Evolutionary conservation across 1,140 invertebrate species (phyloP), one percentile per base, ranked within the genome.

Genomic region (Aphaenogaster ashmeadi): DNA sequence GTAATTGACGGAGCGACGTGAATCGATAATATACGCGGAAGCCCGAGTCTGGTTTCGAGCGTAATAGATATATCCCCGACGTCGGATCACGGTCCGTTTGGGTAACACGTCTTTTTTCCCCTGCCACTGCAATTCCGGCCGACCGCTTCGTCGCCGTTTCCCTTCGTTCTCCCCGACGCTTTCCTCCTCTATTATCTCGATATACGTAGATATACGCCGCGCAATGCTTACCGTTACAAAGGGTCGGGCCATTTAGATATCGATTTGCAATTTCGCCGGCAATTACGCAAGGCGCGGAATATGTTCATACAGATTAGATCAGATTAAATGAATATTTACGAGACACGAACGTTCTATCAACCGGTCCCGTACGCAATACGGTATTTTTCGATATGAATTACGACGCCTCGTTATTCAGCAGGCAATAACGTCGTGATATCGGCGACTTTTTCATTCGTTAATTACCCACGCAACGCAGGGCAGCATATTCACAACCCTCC

Each of bases 321-420:
- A 91, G 88, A 90, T 92, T 92, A 90, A 91, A 90, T 90, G 87
- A 91, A 92, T 92, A 92, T 92, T 91, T 91, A 92, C 87, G 87
- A 91, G 77, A 75, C 81, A 78, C 64, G 75, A 33, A 54, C 33
- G 33, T 2, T 27, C 66, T 50, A 56, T 47, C 15, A 27, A 44
- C 52, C 44, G 54, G 15, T 56, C 44, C 33, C 41, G 44, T 58
- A 38, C 62, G 89, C 89, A 86, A 60, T 69, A 36, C 41, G 9
- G 11, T 27, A 47, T 74, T 80, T 77, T 66, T 67, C 58, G 36
- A 56, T 67, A 47, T 74, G 60, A 83, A 36, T 88, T 90, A 85
- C 74, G 83, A 58, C 67, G 47, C 18, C 21, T 75, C 6, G 27
- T 60, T 47, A 69, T 69, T 80, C n/a, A 41, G 18, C 18, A 2